Evolutionary conservation across 1,140 invertebrate genomes (phyloP), one percentile per base, ranked within the genome.

Genomic region (Drosophila pseudoobscura): DNA sequence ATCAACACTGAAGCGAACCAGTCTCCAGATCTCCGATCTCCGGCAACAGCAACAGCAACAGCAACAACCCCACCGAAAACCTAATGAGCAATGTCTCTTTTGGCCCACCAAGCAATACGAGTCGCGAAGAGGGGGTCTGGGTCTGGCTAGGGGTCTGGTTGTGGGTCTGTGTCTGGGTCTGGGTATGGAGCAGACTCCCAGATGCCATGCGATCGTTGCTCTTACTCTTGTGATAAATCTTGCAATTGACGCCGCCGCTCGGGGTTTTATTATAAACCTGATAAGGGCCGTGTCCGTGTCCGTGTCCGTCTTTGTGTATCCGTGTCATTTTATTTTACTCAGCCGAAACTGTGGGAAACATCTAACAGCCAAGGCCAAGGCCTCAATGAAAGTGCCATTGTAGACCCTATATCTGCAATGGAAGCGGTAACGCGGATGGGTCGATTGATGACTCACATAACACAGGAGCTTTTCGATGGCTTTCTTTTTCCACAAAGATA

Each of bases 1-100:
- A 88, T 87, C 82, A 87, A 87, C 83, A 87, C 59, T 61, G 31
- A 35, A 11, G 31, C 31, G 31, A 35, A 75, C 50, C 71, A 65
- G 8, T 31, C 29, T 51, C 54, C 69, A 73, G 68, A 46, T 46
- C 50, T 49, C 39, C 44, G 31, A 31, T 26, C 26, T 35, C 31
- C 44, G 51, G 26, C 26, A 17, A 22, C 17, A 47, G 13, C 20
- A 22, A 22, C 17, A 47, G 13, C 20, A 22, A 2, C 35, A 15
- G 39, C 72, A 39, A 45, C 69, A 61, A 64, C 54, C 35, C 35
- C 35, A 79, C 72, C 80, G 74, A 59, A 77, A 85, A 75, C 82
- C 74, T 77, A 88, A 85, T 88, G 83, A 82, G 78, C 69, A 82
- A 78, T 82, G 82, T 87, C 75, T 87, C 78, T 73, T 69, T 64